phyloP scores from a whole-genome alignment of 2,113 vertebrate species.

The Chaenogobius annularis region DNA sequence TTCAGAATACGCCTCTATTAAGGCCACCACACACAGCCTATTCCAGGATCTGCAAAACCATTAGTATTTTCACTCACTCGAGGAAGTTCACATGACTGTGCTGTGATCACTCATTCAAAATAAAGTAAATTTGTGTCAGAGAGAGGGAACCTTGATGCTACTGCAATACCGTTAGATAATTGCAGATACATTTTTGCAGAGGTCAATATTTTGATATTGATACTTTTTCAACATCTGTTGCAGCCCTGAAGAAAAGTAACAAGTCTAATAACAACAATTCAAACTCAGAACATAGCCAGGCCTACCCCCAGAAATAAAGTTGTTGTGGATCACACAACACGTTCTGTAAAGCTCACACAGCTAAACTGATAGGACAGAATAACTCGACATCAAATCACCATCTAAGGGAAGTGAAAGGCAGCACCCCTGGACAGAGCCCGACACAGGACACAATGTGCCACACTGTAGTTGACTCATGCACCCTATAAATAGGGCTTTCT shows the following conservation, averaged over 20 bases:
- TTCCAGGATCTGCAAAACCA: constrained; percentile 40
- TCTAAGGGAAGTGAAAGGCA: constrained; percentile 43
- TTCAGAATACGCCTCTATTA: constrained; percentile 42
- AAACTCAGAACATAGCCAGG: no score
- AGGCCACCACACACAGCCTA: constrained; percentile 55
- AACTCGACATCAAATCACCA: constrained; percentile 31
- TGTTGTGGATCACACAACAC: constrained; percentile 25
- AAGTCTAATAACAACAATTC: no score
- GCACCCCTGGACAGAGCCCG: constrained; percentile 16
- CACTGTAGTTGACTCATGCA: constrained; percentile 55
- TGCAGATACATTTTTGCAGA: no score
- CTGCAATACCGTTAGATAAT: no score
- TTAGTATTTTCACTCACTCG: constrained; percentile 12
- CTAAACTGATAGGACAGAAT: constrained; percentile 37
- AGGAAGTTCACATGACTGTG: background rate
- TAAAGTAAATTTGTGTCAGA: no score
- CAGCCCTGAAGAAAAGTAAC: no score
- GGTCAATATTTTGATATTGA: no score
- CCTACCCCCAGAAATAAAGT: no score
- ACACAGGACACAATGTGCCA: constrained; percentile 32
- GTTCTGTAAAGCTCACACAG: constrained; percentile 6
- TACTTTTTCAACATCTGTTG: no score
- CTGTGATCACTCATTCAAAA: no score
- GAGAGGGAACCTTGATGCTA: no score
- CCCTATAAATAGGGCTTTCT: constrained; percentile 54